Evolutionary conservation across 2,113 vertebrate species (phyloP).

Genomic region (Uria aalge): DNA sequence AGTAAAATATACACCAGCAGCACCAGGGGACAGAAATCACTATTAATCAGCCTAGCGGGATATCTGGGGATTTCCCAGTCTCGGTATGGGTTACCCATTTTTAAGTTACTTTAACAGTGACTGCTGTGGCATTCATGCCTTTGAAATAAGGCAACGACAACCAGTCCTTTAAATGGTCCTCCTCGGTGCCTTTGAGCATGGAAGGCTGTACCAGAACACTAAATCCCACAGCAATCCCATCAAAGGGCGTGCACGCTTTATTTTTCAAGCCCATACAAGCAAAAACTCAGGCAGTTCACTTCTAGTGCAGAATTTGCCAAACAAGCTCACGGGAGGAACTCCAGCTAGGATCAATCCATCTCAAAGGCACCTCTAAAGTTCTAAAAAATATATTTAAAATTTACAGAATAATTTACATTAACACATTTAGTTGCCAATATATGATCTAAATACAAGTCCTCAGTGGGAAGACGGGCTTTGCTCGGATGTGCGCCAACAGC

Average conservation of each 20-base stretch:
- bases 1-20: not conserved
- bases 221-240: not conserved
- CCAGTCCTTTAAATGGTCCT: not conserved
- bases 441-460: not conserved
- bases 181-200: not conserved
- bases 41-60: not conserved
- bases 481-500: accelerated
- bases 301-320: not conserved
- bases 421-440: not conserved
- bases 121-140: not conserved
- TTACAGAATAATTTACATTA: not conserved
- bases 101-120: not conserved
- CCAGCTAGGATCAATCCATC: not conserved
- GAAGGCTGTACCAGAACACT: not conserved
- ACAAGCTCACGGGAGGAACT: not conserved
- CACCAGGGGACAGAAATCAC: not conserved
- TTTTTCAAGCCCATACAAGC: not conserved
- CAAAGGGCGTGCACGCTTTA: not conserved
- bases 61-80: not conserved
- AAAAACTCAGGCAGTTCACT: not conserved
- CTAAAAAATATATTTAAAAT: accelerated
- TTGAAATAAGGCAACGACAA: not conserved
- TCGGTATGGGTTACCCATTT: not conserved
- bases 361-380: not conserved
- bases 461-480: not conserved